A percentile compares a stretch with the other conserved stretches of the same genome.
phyloP scores from a whole-genome alignment of 2,797 vertebrate species.

The Psittacula echo region DNA sequence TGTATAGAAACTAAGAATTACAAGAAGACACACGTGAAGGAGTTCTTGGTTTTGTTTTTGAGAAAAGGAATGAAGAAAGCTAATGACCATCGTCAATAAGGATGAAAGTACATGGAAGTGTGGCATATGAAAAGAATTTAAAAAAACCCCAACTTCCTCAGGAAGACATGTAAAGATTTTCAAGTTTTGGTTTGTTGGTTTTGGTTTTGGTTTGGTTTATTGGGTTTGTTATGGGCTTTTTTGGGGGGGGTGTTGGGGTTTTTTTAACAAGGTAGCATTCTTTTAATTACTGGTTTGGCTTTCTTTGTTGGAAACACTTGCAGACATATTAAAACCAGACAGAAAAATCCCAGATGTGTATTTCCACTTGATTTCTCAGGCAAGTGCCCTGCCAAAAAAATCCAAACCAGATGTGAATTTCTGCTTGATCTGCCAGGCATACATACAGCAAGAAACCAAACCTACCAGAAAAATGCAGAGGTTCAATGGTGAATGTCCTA shows the following conservation, averaged over 20 bases:
- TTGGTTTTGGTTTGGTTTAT: neutral
- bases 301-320: neutral
- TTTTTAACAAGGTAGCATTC: neutral
- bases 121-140: neutral
- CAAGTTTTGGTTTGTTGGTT: neutral
- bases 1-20: neutral
- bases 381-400: neutral
- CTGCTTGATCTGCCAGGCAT: neutral
- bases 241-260: neutral
- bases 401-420: neutral
- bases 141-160: neutral
- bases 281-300: neutral
- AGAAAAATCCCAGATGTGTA: neutral
- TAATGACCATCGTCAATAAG: neutral
- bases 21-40: neutral
- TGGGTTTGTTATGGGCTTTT: neutral
- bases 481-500: neutral
- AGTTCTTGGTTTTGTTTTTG: neutral
- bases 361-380: neutral
- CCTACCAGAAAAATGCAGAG: neutral
- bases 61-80: neutral
- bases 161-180: neutral
- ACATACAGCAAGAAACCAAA: neutral
- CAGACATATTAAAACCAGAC: neutral
- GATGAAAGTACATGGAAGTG: neutral